These are phyloP conservation scores for Trachurus trachurus DNA, from an alignment of 2,797 vertebrate genomes.

Conservation along the genomic window DNA sequence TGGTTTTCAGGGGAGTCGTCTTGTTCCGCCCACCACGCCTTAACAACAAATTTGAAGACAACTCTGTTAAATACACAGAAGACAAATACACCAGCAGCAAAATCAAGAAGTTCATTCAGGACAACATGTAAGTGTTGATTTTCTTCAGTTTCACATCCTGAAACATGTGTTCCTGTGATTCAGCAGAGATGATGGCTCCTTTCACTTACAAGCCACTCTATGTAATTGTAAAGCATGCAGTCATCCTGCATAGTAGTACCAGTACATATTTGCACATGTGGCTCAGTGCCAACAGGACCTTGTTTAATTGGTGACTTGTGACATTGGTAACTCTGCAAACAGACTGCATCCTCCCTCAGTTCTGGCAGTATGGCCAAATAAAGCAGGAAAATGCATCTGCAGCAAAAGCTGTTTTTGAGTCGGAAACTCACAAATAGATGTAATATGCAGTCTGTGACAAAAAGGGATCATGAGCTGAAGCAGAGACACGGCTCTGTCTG, in stretches of 20 bases:
- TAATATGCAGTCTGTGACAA: background rate
- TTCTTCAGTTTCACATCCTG: background rate
- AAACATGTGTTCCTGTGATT: fast-evolving
- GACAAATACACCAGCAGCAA: constrained; percentile 92
- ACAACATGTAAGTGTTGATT: constrained; percentile 91
- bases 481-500: background rate
- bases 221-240: background rate
- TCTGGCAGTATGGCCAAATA: background rate
- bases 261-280: constrained; percentile 5
- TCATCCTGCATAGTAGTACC: background rate
- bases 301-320: background rate
- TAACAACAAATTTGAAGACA: constrained; percentile 94
- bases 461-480: background rate
- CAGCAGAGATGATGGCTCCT: background rate
- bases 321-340: constrained; percentile 1
- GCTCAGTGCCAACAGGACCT: constrained; percentile 35
- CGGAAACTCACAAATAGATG: background rate
- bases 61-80: constrained; percentile 86
- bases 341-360: background rate
- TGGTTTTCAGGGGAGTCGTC: constrained; percentile 86
- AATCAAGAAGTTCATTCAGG: constrained; percentile 96
- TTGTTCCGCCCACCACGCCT: constrained; percentile 93
- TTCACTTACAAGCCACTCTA: background rate
- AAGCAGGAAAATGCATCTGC: background rate
- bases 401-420: background rate